These are phyloP conservation scores for Invenusta paracnida DNA, from an alignment of 2,888 invertebrate species.

Conservation along the genomic window DNA sequence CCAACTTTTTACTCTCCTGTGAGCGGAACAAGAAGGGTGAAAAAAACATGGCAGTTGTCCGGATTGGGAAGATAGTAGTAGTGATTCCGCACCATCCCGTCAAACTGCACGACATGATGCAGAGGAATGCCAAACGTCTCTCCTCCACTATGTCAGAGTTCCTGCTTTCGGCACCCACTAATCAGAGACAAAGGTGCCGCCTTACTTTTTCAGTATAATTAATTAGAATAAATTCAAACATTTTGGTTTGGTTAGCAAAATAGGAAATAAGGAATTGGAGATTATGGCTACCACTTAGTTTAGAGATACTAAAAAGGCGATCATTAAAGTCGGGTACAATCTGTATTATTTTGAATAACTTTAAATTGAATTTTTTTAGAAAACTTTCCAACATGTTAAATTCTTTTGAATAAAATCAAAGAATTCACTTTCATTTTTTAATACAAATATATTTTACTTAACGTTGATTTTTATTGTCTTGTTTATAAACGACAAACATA, in stretches of 20 bases:
- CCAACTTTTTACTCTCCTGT: constrained; percentile 35
- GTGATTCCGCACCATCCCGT: constrained; percentile 98
- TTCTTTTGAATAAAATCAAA: too few species aligned
- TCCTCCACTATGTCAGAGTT: constrained; percentile 80
- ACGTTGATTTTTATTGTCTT: too few species aligned
- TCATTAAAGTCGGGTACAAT: too few species aligned
- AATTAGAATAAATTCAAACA: not conserved
- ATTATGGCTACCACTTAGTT: too few species aligned
- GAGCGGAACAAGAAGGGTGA: constrained; percentile 45
- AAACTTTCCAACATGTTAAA: too few species aligned
- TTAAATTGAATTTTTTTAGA: too few species aligned
- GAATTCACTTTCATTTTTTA: too few species aligned
- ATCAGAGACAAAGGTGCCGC: constrained; percentile 20
- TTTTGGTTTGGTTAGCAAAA: not conserved
- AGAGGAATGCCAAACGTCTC: constrained; percentile 79
- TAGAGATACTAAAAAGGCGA: too few species aligned
- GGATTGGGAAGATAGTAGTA: constrained; percentile 81
- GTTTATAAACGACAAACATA: too few species aligned
- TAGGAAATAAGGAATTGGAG: too few species aligned
- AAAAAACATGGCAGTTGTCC: constrained; percentile 75
- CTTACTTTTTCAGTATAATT: not conserved
- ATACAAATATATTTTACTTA: too few species aligned
- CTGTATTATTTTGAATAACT: too few species aligned
- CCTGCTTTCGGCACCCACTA: constrained; percentile 45
- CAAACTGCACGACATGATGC: constrained; percentile 92